A percentile compares a stretch with the other conserved stretches of the same genome.
These are phyloP conservation scores for Aegypius monachus DNA, from an alignment of 2,113 vertebrate species.

Conservation along the genomic window DNA sequence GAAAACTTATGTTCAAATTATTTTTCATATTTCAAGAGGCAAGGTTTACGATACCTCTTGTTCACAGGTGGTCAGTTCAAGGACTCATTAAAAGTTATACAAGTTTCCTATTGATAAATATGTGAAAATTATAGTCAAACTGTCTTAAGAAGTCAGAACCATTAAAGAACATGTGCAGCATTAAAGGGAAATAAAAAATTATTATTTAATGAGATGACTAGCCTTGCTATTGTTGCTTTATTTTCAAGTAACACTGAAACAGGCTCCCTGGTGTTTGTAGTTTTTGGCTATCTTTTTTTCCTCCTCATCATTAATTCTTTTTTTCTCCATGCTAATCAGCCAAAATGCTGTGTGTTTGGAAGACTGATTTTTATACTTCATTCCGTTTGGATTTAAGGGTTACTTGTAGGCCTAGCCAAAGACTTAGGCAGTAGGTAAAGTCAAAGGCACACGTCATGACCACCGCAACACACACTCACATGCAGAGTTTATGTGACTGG, in stretches of 20 bases:
- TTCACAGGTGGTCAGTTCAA: constrained; percentile 64
- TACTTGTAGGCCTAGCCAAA: constrained; percentile 1
- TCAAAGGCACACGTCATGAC: constrained; percentile 72
- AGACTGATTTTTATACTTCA: constrained; percentile 37
- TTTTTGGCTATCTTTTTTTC: constrained; percentile 73
- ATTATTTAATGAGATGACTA: constrained; percentile 79
- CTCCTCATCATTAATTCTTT: constrained; percentile 72
- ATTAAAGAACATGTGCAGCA: constrained; percentile 60
- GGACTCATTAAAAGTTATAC: constrained; percentile 70
- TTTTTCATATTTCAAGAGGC: constrained; percentile 28
- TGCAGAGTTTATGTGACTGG: constrained; percentile 75
- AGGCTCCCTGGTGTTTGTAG: constrained; percentile 71
- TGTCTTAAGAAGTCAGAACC: constrained; percentile 64
- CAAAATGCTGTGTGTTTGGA: constrained; percentile 18
- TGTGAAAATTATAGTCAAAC: constrained; percentile 46
- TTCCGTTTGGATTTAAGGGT: constrained; percentile 36
- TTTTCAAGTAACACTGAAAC: constrained; percentile 68
- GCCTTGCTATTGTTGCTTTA: constrained; percentile 69
- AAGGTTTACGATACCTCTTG: constrained; percentile 30
- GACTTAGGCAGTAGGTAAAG: constrained; percentile 72
- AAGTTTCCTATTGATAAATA: constrained; percentile 71
- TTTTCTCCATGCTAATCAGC: constrained; percentile 65
- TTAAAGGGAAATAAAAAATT: constrained; percentile 70
- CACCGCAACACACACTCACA: neutral
- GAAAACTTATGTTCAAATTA: neutral